Percentiles rank a stretch among this genome's conserved stretches.
Evolutionary conservation across 2,888 invertebrate genomes (phyloP).

Genomic region (Zhengitettix transpicula): DNA sequence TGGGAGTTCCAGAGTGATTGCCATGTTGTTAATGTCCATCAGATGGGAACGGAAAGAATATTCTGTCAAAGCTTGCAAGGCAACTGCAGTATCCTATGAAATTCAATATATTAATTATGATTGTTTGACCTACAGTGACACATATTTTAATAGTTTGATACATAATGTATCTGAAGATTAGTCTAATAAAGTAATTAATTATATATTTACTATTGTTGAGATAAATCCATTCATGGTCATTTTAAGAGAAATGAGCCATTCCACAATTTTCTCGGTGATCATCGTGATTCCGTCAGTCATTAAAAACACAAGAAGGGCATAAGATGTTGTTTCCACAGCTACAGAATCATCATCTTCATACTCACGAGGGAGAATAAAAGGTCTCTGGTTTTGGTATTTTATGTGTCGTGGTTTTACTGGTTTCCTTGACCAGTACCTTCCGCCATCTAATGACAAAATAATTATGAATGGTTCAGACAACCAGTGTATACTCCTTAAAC

Average conservation of each 20-base stretch:
- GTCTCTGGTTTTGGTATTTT: constrained; percentile 25
- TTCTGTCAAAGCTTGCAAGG: constrained; percentile 32
- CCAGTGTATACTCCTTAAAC: no score
- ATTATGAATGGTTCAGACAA: background rate
- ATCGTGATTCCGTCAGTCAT: constrained; percentile 24
- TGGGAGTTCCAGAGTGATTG: constrained; percentile 22
- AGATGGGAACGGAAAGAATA: constrained; percentile 27
- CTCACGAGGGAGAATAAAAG: constrained; percentile 25
- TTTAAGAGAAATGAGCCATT: constrained; percentile 27
- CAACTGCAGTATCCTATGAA: constrained; percentile 32
- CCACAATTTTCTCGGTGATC: constrained; percentile 24
- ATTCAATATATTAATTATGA: no score
- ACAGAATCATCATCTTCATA: constrained; percentile 29
- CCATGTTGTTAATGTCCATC: constrained; percentile 26
- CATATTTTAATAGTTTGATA: no score
- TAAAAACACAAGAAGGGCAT: constrained; percentile 31
- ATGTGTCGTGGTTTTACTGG: constrained; percentile 18
- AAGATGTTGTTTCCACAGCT: constrained; percentile 34
- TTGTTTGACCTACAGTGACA: no score
- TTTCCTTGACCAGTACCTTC: constrained; percentile 26
- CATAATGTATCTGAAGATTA: no score
- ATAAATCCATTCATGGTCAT: constrained; percentile 26
- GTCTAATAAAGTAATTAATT: no score
- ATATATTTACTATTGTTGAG: constrained; percentile 25
- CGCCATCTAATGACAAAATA: constrained; percentile 20